Percentiles rank a stretch among this genome's conserved stretches.
phyloP scores from a whole-genome alignment of 2,113 vertebrate genomes.

The Galbula dea region DNA sequence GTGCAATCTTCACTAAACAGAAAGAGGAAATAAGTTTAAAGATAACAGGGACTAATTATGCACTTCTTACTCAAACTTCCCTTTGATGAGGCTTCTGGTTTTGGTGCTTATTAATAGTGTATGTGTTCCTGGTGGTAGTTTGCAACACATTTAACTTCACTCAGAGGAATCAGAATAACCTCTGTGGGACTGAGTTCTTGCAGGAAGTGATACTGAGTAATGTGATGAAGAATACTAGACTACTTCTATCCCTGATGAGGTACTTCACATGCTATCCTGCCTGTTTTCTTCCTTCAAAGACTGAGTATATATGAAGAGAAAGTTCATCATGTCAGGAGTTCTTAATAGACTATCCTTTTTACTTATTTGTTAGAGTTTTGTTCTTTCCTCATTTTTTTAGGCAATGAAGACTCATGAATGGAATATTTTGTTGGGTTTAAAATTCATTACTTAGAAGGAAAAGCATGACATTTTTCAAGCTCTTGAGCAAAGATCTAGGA shows the following conservation, averaged over 20 bases:
- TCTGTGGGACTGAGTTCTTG: not conserved
- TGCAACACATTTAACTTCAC: not conserved
- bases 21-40: conserved; percentile 13
- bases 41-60: not conserved
- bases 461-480: not conserved
- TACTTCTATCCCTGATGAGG: not conserved
- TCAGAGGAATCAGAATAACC: not conserved
- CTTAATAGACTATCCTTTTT: not conserved
- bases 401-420: not conserved
- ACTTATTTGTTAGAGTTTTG: not conserved
- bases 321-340: not conserved
- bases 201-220: not conserved
- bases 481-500: not conserved
- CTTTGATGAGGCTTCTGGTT: conserved; percentile 3
- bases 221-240: not conserved
- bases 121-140: not conserved
- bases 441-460: not conserved
- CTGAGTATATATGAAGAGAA: not conserved
- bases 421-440: not conserved
- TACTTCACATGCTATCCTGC: not conserved
- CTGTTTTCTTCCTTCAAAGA: not conserved
- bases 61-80: not conserved
- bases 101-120: not conserved
- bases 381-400: not conserved
- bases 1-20: not conserved